phyloP scores from a whole-genome alignment of 2,888 invertebrate species.

The Amphipyra tragopoginis region DNA sequence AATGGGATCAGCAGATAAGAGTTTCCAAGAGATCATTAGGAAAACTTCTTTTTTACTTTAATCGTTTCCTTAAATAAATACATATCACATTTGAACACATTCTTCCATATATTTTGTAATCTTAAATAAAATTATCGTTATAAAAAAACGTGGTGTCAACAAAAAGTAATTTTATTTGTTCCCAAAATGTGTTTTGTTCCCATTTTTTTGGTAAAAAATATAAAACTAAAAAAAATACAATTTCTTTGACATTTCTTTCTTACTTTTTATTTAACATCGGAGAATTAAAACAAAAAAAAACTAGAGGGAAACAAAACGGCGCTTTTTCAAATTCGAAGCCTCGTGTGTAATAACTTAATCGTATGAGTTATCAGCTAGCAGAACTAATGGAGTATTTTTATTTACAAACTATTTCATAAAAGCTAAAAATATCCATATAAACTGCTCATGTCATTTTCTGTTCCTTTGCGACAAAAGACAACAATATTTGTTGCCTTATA shows the following conservation, averaged over 20 bases:
- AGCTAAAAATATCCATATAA: conserved; percentile 40
- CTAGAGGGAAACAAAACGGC: conserved; percentile 11
- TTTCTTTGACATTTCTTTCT: no score
- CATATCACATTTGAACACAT: conserved; percentile 90
- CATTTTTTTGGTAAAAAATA: conserved; percentile 47
- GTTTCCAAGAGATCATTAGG: conserved; percentile 89
- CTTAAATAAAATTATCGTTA: conserved; percentile 63
- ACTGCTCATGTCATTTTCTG: conserved; percentile 22
- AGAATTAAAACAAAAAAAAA: neutral
- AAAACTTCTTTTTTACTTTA: conserved; percentile 85
- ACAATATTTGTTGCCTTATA: neutral
- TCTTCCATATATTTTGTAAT: conserved; percentile 79
- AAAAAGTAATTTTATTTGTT: conserved; percentile 63
- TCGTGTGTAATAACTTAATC: conserved; percentile 51
- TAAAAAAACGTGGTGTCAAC: conserved; percentile 32
- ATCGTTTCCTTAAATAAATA: conserved; percentile 84
- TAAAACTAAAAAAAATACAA: conserved; percentile 1
- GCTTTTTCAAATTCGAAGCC: conserved; percentile 55
- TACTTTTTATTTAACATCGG: no score
- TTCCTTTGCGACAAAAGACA: neutral
- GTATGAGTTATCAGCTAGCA: conserved; percentile 57
- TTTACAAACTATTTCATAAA: conserved; percentile 50
- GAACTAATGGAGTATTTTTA: conserved; percentile 57
- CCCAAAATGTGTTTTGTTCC: conserved; percentile 73
- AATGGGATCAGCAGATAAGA: conserved; percentile 79